phyloP scores from a whole-genome alignment of 2,113 vertebrate genomes.

The Chascanopsetta lugubris region DNA sequence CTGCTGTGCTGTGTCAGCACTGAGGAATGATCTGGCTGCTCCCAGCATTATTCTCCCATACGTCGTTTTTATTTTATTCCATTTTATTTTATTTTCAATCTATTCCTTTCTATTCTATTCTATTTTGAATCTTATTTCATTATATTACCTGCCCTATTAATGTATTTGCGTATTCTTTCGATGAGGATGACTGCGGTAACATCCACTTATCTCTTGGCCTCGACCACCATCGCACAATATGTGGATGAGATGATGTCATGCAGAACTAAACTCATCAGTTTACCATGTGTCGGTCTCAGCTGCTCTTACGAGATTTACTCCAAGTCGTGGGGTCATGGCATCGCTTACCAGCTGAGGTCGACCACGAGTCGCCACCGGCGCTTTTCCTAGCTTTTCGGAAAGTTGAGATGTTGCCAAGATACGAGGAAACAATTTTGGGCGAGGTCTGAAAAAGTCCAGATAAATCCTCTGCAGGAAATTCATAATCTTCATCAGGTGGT shows the following conservation, averaged over 20 bases:
- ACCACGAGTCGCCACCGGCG: background rate
- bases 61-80: background rate
- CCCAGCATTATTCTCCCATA: background rate
- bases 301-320: conserved; percentile 37
- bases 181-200: background rate
- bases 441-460: too few relatives aligned
- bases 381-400: background rate
- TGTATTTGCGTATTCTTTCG: too few relatives aligned
- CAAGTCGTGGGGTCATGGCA: conserved; percentile 31
- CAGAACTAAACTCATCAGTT: conserved; percentile 41
- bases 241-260: conserved; percentile 27
- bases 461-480: background rate
- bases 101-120: too few relatives aligned
- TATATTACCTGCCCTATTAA: too few relatives aligned
- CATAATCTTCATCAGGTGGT: background rate
- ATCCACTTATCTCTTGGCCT: background rate
- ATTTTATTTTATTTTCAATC: too few relatives aligned
- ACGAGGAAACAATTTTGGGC: background rate
- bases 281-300: conserved; percentile 42
- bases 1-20: background rate
- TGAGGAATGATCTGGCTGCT: background rate
- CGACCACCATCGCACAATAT: conserved; percentile 26
- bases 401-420: background rate
- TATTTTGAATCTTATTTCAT: too few relatives aligned
- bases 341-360: conserved; percentile 11